Conservation (phyloP, 2,113 vertebrate species). For the Tetraodon nigroviridis region DNA sequence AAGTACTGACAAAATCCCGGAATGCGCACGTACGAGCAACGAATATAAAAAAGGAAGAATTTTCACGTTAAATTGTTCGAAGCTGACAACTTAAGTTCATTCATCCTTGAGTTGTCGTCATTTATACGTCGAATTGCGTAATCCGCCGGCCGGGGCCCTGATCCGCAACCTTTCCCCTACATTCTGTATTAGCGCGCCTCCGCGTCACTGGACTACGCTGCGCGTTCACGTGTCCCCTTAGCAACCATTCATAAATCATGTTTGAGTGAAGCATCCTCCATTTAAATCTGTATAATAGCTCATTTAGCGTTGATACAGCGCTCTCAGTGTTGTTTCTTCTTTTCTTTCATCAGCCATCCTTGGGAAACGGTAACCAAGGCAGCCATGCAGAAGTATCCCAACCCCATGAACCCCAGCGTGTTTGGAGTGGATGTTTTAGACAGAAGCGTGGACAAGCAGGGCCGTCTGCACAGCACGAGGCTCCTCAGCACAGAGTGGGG, state of each 20-base stretch:
- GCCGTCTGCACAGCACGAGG: constrained; percentile 88
- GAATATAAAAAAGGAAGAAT: too few species aligned
- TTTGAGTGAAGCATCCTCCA: not conserved
- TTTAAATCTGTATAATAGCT: not conserved
- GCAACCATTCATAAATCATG: constrained; percentile 23
- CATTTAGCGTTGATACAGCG: not conserved
- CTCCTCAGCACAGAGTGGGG: constrained; percentile 97
- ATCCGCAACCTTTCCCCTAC: constrained; percentile 61
- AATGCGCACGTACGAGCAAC: too few species aligned
- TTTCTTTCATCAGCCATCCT: constrained; percentile 79
- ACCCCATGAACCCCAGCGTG: constrained; percentile 96
- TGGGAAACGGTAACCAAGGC: constrained; percentile 96
- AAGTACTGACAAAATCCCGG: not conserved
- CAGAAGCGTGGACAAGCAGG: constrained; percentile 79
- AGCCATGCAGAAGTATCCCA: constrained; percentile 98
- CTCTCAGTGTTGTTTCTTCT: not conserved
- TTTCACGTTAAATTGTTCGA: too few species aligned
- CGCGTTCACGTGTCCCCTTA: constrained; percentile 32
- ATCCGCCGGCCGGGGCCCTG: constrained; percentile 3
- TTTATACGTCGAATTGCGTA: constrained; percentile 18
- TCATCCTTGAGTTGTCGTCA: too few species aligned
- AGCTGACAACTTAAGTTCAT: too few species aligned
- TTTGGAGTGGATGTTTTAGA: constrained; percentile 92
- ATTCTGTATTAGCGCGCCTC: not conserved
- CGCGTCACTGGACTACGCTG: constrained; percentile 29